phyloP scores from a whole-genome alignment of 2,888 invertebrate species.

The Anticlea derivata region DNA sequence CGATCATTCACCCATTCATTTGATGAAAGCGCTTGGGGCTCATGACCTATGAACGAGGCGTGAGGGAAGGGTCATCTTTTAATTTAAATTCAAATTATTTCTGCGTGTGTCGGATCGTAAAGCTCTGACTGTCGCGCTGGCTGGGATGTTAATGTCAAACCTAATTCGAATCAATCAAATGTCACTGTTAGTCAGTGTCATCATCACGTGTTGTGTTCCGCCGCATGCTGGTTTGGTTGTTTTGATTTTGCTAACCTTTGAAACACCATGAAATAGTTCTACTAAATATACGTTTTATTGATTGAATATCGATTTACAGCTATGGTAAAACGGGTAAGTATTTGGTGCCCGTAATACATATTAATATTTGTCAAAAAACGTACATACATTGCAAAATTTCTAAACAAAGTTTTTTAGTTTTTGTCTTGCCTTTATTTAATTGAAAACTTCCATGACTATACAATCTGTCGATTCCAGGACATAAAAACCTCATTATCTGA shows the following conservation, averaged over 20 bases:
- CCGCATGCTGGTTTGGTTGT: conserved; percentile 67
- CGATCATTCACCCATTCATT: too few relatives aligned
- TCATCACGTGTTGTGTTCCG: not conserved
- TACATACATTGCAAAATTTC: not conserved
- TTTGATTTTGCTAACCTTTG: conserved; percentile 61
- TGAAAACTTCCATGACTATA: not conserved
- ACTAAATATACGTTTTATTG: conserved; percentile 2
- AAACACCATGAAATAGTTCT: conserved; percentile 3
- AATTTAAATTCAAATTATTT: too few relatives aligned
- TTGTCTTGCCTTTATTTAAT: not conserved
- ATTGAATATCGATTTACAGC: conserved; percentile 19
- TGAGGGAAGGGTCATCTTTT: too few relatives aligned
- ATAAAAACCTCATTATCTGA: conserved; percentile 52
- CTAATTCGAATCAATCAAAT: too few relatives aligned
- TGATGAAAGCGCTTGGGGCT: too few relatives aligned
- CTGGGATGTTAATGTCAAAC: too few relatives aligned
- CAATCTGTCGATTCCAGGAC: conserved; percentile 47
- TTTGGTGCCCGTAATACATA: not conserved
- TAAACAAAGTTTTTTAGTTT: not conserved
- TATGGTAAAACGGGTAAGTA: conserved; percentile 64
- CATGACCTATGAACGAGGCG: too few relatives aligned
- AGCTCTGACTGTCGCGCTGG: too few relatives aligned
- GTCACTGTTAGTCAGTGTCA: conserved; percentile 1
- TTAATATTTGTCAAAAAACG: not conserved
- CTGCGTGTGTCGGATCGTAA: not conserved